A percentile compares a stretch with the other conserved stretches of the same genome.
phyloP scores from a whole-genome alignment of 2,888 invertebrate genomes.

The Pedicia rivosa region DNA sequence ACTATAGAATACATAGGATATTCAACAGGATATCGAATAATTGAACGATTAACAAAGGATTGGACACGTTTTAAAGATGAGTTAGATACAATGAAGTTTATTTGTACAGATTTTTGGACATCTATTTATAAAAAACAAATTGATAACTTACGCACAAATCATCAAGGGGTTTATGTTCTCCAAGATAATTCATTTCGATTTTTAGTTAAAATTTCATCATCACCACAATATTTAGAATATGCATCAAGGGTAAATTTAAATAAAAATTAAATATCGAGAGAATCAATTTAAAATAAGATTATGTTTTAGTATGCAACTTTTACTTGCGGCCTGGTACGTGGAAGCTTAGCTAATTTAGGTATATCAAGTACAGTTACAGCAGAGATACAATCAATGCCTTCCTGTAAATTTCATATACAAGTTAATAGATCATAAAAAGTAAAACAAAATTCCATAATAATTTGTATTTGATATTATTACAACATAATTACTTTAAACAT shows the following conservation, averaged over 20 bases:
- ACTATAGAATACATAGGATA: constrained; percentile 72
- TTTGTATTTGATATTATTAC: too few species aligned
- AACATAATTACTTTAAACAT: too few species aligned
- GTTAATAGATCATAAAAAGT: constrained; percentile 57
- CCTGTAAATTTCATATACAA: constrained; percentile 83
- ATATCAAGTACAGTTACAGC: constrained; percentile 90
- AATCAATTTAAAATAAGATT: constrained; percentile 4
- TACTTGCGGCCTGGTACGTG: constrained; percentile 89
- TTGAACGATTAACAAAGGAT: constrained; percentile 79
- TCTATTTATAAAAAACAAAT: constrained; percentile 95
- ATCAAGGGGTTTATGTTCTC: constrained; percentile 94
- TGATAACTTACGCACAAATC: constrained; percentile 89
- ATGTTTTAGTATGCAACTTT: constrained; percentile 68
- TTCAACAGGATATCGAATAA: constrained; percentile 67
- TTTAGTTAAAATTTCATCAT: constrained; percentile 70
- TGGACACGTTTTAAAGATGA: constrained; percentile 92
- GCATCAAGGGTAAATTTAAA: constrained; percentile 55
- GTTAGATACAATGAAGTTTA: constrained; percentile 93
- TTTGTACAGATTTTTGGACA: constrained; percentile 99
- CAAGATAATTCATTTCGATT: constrained; percentile 93
- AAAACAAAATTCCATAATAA: too few species aligned
- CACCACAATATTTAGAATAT: constrained; percentile 80
- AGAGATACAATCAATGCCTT: constrained; percentile 83
- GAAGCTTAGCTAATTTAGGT: constrained; percentile 87
- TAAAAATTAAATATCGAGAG: background rate